Conservation (phyloP, 2,113 vertebrate species). For the Rafetus swinhoei region DNA sequence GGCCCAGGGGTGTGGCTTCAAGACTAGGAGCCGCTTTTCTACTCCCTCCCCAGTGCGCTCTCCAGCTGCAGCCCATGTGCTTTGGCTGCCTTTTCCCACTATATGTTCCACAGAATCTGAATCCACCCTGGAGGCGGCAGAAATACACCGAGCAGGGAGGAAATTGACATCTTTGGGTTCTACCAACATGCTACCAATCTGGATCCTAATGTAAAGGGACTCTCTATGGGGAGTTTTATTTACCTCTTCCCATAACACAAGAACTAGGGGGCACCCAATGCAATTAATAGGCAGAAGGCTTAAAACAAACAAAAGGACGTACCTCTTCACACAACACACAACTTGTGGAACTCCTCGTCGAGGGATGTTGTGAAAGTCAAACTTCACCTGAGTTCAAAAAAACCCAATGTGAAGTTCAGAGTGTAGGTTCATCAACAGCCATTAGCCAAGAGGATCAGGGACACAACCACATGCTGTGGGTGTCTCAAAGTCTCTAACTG, state of each 20-base stretch:
- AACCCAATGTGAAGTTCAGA: not conserved
- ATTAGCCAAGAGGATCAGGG: not conserved
- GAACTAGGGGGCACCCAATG: too few relatives aligned
- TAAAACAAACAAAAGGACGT: too few relatives aligned
- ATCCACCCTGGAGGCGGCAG: not conserved
- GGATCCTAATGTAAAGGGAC: not conserved
- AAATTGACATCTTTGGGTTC: not conserved
- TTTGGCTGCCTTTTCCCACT: not conserved
- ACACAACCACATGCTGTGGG: not conserved
- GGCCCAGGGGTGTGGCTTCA: fast-evolving
- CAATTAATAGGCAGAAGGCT: too few relatives aligned
- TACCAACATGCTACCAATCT: not conserved
- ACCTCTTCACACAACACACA: not conserved
- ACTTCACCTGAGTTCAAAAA: not conserved
- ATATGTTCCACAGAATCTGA: not conserved
- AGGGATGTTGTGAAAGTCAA: not conserved
- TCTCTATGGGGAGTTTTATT: not conserved
- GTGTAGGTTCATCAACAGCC: not conserved
- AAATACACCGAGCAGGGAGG: not conserved
- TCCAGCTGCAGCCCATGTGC: fast-evolving
- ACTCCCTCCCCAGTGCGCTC: fast-evolving
- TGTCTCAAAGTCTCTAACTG: not conserved
- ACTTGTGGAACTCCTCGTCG: not conserved
- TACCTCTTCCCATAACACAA: too few relatives aligned
- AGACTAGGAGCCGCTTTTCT: not conserved